Conservation (phyloP, 1,140 invertebrate genomes). For the Rhagoletis pomonella region DNA sequence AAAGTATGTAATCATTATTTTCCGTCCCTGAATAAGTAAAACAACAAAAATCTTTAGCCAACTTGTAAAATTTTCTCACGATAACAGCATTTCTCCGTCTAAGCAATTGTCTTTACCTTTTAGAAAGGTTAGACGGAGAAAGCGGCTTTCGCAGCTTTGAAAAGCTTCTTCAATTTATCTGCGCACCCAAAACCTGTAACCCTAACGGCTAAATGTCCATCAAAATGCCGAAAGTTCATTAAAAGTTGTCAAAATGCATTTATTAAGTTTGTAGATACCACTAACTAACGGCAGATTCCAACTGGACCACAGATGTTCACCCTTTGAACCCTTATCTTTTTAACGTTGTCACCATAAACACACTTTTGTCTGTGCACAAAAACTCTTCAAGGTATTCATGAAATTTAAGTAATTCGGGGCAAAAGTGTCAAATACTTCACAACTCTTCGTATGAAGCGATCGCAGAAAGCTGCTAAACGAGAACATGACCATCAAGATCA, state of each 20-base stretch:
- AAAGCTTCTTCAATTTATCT: background rate
- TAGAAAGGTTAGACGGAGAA: too few species aligned
- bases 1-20: too few species aligned
- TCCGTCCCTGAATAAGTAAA: too few species aligned
- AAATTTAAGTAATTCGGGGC: background rate
- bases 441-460: background rate
- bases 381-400: background rate
- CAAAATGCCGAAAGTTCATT: slow-evolving; percentile 55
- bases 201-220: slow-evolving; percentile 70
- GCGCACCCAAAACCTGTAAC: background rate
- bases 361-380: background rate
- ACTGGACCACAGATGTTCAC: slow-evolving; percentile 11
- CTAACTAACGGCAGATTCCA: background rate
- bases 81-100: too few species aligned
- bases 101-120: too few species aligned
- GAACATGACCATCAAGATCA: background rate
- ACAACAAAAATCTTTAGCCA: too few species aligned
- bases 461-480: background rate
- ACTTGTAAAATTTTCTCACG: too few species aligned
- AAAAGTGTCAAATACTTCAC: slow-evolving; percentile 20
- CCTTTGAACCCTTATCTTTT: background rate
- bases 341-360: background rate
- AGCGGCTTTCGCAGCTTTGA: background rate
- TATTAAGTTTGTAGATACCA: background rate
- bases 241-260: slow-evolving; percentile 16